Conservation (phyloP, 2,113 vertebrate species). For the Butorides virescens region DNA sequence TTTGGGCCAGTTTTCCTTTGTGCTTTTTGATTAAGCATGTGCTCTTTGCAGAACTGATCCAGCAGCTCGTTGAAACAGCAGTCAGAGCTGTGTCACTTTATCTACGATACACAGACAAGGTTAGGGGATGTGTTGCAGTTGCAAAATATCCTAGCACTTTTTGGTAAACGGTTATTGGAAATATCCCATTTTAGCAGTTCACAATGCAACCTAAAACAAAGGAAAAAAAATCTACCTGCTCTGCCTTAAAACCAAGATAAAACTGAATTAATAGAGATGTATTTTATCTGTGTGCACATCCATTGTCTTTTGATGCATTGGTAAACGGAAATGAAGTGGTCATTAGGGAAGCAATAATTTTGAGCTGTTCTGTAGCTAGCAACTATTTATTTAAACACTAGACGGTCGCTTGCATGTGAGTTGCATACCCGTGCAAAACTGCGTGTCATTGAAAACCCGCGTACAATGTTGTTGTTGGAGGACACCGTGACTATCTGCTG, state of each 20-base stretch:
- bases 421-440: slow-evolving; percentile 28
- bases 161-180: neutral
- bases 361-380: slow-evolving; percentile 57
- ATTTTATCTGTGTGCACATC: slow-evolving; percentile 30
- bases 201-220: neutral
- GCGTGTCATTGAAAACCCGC: neutral
- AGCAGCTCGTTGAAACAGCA: neutral
- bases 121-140: neutral
- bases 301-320: slow-evolving; percentile 37
- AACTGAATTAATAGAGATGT: slow-evolving; percentile 21
- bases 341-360: slow-evolving; percentile 74
- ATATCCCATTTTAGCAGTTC: neutral
- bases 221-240: slow-evolving; percentile 4
- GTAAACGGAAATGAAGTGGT: slow-evolving; percentile 40
- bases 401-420: slow-evolving; percentile 60
- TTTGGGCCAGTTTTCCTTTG: neutral
- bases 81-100: neutral
- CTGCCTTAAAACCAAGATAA: slow-evolving; percentile 70
- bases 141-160: neutral
- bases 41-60: neutral
- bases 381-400: slow-evolving; percentile 76
- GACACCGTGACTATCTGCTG: slow-evolving; percentile 34
- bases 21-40: neutral
- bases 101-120: neutral
- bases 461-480: slow-evolving; percentile 22